Percentiles rank a stretch among this genome's conserved stretches.
Conservation (phyloP, 1,140 invertebrate genomes). For the Drosophila melanica region DNA sequence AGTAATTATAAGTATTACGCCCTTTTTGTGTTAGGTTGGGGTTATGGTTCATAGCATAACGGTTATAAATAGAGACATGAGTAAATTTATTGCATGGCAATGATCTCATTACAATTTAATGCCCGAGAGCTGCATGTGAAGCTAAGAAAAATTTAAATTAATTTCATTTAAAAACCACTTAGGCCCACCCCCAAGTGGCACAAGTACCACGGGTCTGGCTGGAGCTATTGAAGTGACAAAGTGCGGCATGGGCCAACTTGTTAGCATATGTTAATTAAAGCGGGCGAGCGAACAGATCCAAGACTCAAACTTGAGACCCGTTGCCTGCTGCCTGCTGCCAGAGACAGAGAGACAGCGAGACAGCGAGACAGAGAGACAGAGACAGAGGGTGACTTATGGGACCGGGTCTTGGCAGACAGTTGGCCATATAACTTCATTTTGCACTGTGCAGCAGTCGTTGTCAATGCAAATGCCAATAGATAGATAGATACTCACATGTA, state of each 20-base stretch:
- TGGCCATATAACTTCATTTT: conserved; percentile 67
- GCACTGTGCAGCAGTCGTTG: conserved; percentile 37
- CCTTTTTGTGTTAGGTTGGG: conserved; percentile 61
- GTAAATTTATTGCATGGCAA: conserved; percentile 76
- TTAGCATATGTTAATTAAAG: conserved; percentile 82
- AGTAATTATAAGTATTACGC: conserved; percentile 35
- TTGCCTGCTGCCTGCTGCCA: conserved; percentile 66
- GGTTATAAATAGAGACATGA: conserved; percentile 74
- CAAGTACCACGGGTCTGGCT: conserved; percentile 22
- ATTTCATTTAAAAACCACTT: conserved; percentile 82
- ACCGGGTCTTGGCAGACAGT: conserved; percentile 61
- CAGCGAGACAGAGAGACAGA: no score
- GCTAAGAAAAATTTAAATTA: conserved; percentile 73
- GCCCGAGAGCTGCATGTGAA: conserved; percentile 42
- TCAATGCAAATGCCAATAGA: conserved; percentile 66
- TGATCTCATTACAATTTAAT: conserved; percentile 81
- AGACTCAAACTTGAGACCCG: conserved; percentile 23
- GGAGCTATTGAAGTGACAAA: conserved; percentile 76
- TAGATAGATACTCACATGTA: conserved; percentile 59
- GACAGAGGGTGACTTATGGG: conserved; percentile 67
- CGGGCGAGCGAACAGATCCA: conserved; percentile 60
- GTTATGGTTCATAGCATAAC: conserved; percentile 60
- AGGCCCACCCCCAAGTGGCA: conserved; percentile 76
- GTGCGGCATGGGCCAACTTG: conserved; percentile 78
- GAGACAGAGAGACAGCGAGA: no score